A percentile compares a stretch with the other conserved stretches of the same genome.
Conservation (phyloP, 2,888 invertebrate genomes). For the Tridacna crocea region DNA sequence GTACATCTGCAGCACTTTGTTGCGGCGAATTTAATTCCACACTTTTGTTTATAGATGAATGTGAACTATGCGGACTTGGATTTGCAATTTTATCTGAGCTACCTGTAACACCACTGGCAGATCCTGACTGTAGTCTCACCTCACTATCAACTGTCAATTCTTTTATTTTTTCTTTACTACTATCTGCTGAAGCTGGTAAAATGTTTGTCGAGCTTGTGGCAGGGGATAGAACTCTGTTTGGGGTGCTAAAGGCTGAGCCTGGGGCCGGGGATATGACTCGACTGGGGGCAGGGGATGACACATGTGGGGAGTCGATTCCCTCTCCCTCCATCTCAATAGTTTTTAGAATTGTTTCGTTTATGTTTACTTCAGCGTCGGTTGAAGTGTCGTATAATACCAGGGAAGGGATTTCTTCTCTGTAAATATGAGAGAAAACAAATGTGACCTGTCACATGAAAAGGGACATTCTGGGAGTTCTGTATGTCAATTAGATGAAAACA, state of each 20-base stretch:
- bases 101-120: background rate
- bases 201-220: slow-evolving; percentile 11
- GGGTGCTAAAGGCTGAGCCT: slow-evolving; percentile 33
- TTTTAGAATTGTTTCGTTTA: slow-evolving; percentile 68
- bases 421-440: slow-evolving; percentile 27
- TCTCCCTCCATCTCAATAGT: slow-evolving; percentile 51
- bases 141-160: background rate
- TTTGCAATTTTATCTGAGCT: background rate
- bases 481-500: too few species aligned
- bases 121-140: background rate
- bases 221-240: slow-evolving; percentile 31
- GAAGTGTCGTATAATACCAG: slow-evolving; percentile 75
- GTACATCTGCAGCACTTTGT: background rate
- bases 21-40: background rate
- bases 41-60: background rate
- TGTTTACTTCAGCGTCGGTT: slow-evolving; percentile 70
- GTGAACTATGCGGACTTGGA: background rate
- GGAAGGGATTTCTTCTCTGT: slow-evolving; percentile 68
- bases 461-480: too few species aligned
- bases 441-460: too few species aligned
- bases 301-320: slow-evolving; percentile 41
- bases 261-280: slow-evolving; percentile 32
- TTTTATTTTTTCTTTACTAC: background rate
- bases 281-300: slow-evolving; percentile 35
- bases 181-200: background rate